Percentiles rank a stretch among this genome's conserved stretches.
These are phyloP conservation scores for Emydocephalus ijimae DNA, from an alignment of 2,113 vertebrate species.

Conservation along the genomic window DNA sequence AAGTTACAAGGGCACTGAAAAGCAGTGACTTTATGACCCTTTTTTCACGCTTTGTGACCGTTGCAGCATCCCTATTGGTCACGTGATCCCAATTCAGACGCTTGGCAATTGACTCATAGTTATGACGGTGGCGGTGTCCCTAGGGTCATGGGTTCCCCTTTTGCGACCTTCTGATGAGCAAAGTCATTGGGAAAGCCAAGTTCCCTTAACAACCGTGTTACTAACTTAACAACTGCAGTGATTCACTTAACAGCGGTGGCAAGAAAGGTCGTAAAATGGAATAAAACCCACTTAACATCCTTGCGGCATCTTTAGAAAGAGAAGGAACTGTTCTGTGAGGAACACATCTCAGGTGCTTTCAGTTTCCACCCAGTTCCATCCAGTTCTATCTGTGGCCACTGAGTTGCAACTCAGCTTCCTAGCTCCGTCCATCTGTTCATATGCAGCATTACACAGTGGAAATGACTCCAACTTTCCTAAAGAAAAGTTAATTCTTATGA, in stretches of 20 bases:
- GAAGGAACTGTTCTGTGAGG: background rate
- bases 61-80: background rate
- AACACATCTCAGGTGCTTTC: background rate
- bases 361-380: background rate
- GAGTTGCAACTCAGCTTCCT: background rate
- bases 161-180: no score
- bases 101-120: no score
- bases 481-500: background rate
- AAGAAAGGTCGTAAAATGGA: no score
- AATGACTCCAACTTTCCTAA: background rate
- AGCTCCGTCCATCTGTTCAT: no score
- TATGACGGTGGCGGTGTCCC: no score
- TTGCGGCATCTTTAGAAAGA: constrained; percentile 10
- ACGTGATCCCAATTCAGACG: no score
- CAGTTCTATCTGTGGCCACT: background rate
- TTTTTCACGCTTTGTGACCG: background rate
- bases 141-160: no score
- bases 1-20: background rate
- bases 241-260: no score
- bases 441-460: background rate
- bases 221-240: no score
- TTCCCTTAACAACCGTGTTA: no score
- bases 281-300: constrained; percentile 24
- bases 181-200: no score
- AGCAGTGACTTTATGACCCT: background rate